Base-by-base conservation (phyloP, 2,888 invertebrate genomes). In the Herminia tarsipennalis region DNA sequence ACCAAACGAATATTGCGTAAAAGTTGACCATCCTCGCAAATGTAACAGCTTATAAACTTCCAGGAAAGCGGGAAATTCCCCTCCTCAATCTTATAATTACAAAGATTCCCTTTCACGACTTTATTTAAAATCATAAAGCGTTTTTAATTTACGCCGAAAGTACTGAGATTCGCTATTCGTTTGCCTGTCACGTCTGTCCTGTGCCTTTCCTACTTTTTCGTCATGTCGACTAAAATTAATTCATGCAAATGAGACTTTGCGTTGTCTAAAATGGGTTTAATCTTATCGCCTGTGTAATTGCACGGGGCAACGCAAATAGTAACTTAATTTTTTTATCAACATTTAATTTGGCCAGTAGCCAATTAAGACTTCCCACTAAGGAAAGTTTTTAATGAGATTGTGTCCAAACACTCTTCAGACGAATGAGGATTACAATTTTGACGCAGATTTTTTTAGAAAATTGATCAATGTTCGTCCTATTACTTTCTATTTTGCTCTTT, bases 281-380 rank as follows among this genome's bases (percentile, higher is more conserved):
- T 83, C 81, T 83, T 79, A 82, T 80, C 82, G 72, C 68, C 66
- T 64, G 66, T 69, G 73, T 82, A 82, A 83, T 83, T 82, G 71
- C 70, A 74, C 54, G 71, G 67, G 61, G 53, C 61, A 54, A 69
- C 69, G 64, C 70, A 74, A 75, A 78, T 73, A 69, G 64, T 57
- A 50, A 48, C 67, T 71, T 77, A 63, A 70, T 72, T 75, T 81
- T 76, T 76, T 74, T 67, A 71, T 62, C 61, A 59, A 42, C 56
- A 44, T 66, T 67, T 72, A 66, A 76, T 75, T 76, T 70, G 62
- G 66, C 61, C 64, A 62, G 57, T 57, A 55, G 68, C 70, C 72
- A 69, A 66, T 76, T 71, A 54, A 38, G 60, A 41, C 43, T 53
- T 40, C 16, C 28, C 35, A 28, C 28, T 37, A 46, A 45, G 34